Evolutionary conservation across 2,797 vertebrate species (phyloP), one percentile per base, ranked within the genome.

Genomic region (Phaenicophaeus curvirostris): DNA sequence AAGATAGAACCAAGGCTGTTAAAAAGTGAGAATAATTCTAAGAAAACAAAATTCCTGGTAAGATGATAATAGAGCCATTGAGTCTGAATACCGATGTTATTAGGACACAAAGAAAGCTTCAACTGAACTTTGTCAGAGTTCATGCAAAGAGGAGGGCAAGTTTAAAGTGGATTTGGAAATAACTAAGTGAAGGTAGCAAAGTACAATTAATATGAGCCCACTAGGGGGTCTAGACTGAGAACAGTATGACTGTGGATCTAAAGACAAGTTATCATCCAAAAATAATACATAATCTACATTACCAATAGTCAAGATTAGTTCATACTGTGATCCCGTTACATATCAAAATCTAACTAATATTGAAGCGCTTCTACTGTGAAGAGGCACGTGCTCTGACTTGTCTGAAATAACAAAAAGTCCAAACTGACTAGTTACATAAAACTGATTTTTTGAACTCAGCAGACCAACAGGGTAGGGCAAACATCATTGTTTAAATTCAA

Each of bases 81-180:
- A 71, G 62, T 94, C 57, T 35, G 80, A 94, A 86, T 68, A 78
- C 51, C 2, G 1, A 6, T 76, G 68, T 58, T 86, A 62, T 73
- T 90, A 62, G 37, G 67, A 79, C 73, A 87, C 63, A 89, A 90
- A 86, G 76, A 81, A 88, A 73, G n/a, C 42, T 93, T 90, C 10
- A 9, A 18, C 21, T 89, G 90, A 95, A 93, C 88, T 92, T 88
- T 73, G 80, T 63, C 66, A 63, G 67, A 91, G 88, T 96, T 96
- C 53, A 44, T 6, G 37, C 67, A 28, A 87, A 91, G 74, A 91
- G 41, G 20, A 93, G 55, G 39, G 59, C 58, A 91, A 75, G 87
- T 91, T 95, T 90, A 86, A 95, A 86, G 84, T 95, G 42, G 79
- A 80, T 92, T 89, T 88, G 81, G 85, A 78, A 87, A 87, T 63